A percentile compares a stretch with the other conserved stretches of the same genome.
Evolutionary conservation across 2,797 vertebrate genomes (phyloP).

Genomic region (Myripristis jacobus): DNA sequence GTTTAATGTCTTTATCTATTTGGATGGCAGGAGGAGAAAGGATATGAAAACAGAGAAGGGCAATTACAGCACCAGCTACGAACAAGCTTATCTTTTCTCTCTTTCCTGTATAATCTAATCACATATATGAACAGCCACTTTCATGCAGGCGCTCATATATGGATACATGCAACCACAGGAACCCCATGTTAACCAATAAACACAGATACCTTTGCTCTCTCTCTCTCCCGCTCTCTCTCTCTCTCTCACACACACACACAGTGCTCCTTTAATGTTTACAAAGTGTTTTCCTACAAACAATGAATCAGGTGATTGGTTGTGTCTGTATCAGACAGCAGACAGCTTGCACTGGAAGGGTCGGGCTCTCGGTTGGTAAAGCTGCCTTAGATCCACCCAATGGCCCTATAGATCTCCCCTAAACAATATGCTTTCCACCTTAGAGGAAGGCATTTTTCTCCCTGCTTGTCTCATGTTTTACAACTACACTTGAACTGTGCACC

Average conservation of each 20-base stretch:
- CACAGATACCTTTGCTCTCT: not conserved
- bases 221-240: no score
- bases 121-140: not conserved
- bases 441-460: not conserved
- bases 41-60: not conserved
- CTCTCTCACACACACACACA: conserved; percentile 1
- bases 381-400: conserved; percentile 2
- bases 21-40: not conserved
- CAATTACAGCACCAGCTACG: not conserved
- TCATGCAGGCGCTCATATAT: not conserved
- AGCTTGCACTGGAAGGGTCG: conserved; percentile 9
- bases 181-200: not conserved
- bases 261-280: not conserved
- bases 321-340: conserved; percentile 20
- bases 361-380: not conserved
- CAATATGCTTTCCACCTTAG: conserved; percentile 14
- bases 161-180: not conserved
- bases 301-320: conserved; percentile 7
- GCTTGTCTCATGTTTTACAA: conserved; percentile 11
- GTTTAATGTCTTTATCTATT: conserved; percentile 1
- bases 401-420: conserved; percentile 13
- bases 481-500: conserved; percentile 12
- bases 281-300: conserved; percentile 5
- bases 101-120: conserved; percentile 12
- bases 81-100: not conserved